A percentile compares a stretch with the other conserved stretches of the same genome.
Conservation (phyloP, 2,888 invertebrate genomes). For the Melipona bicolor region DNA sequence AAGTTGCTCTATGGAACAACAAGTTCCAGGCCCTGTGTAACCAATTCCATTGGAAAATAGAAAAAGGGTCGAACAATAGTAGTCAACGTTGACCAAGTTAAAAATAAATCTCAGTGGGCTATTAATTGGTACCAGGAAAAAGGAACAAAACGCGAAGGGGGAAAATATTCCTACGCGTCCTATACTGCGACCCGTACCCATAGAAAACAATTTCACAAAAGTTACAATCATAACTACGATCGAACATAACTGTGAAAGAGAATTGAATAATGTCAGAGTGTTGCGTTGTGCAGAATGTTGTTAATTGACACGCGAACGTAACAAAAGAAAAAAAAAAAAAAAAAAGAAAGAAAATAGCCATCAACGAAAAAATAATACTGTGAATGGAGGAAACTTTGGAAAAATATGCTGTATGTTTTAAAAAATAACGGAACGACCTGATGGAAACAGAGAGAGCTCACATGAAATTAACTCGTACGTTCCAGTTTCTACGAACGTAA, state of each 20-base stretch:
- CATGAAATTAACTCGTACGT: constrained; percentile 7
- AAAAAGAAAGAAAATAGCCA: no score
- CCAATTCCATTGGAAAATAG: neutral
- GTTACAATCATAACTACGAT: neutral
- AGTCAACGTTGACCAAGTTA: neutral
- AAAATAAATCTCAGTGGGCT: neutral
- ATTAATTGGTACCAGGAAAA: neutral
- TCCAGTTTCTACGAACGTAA: neutral
- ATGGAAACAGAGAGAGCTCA: constrained; percentile 11
- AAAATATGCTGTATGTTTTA: neutral
- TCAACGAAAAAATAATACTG: no score
- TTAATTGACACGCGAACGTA: neutral
- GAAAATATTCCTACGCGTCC: neutral
- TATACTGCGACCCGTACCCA: neutral
- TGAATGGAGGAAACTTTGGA: neutral
- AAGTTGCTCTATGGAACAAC: neutral
- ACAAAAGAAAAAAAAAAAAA: neutral
- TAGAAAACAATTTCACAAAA: neutral
- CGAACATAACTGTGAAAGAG: neutral
- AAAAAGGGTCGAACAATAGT: neutral
- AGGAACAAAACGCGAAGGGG: neutral
- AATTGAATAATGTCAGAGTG: neutral
- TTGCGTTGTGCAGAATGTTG: neutral
- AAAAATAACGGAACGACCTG: neutral
- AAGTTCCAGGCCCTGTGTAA: neutral